Percentiles rank a stretch among this genome's conserved stretches.
Evolutionary conservation across 1,140 invertebrate species (phyloP).

Genomic region (Sycophaga agraensis): DNA sequence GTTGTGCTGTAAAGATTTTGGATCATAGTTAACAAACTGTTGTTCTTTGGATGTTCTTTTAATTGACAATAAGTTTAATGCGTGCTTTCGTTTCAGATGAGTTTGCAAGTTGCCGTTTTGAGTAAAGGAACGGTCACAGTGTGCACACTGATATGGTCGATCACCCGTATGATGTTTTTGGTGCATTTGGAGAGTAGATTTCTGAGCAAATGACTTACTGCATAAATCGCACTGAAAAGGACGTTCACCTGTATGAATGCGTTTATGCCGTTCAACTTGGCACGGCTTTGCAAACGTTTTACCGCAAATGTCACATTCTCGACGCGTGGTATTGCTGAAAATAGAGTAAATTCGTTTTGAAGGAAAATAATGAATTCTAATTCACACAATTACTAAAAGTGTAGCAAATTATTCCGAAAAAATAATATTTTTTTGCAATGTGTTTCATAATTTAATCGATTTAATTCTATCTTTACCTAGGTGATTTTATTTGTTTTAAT

Average conservation of each 20-base stretch:
- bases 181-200: slow-evolving; percentile 65
- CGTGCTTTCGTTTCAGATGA: slow-evolving; percentile 62
- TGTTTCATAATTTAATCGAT: too few species aligned
- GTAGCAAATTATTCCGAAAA: too few species aligned
- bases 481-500: background rate
- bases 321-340: slow-evolving; percentile 26
- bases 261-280: slow-evolving; percentile 51
- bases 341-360: too few species aligned
- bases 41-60: slow-evolving; percentile 36
- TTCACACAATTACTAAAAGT: too few species aligned
- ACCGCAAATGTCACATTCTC: slow-evolving; percentile 50
- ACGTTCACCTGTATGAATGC: slow-evolving; percentile 69
- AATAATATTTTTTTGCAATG: too few species aligned
- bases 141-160: slow-evolving; percentile 56
- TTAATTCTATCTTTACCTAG: slow-evolving; percentile 1
- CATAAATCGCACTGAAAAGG: slow-evolving; percentile 69
- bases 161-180: slow-evolving; percentile 64
- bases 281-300: slow-evolving; percentile 51
- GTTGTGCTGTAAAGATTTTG: slow-evolving; percentile 33
- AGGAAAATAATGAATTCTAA: slow-evolving; percentile 6
- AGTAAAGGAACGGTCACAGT: slow-evolving; percentile 60
- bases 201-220: slow-evolving; percentile 67
- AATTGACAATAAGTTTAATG: slow-evolving; percentile 31
- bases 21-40: slow-evolving; percentile 32
- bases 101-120: slow-evolving; percentile 66